phyloP scores from a whole-genome alignment of 2,797 vertebrate species.

The Telmatherina bonti region DNA sequence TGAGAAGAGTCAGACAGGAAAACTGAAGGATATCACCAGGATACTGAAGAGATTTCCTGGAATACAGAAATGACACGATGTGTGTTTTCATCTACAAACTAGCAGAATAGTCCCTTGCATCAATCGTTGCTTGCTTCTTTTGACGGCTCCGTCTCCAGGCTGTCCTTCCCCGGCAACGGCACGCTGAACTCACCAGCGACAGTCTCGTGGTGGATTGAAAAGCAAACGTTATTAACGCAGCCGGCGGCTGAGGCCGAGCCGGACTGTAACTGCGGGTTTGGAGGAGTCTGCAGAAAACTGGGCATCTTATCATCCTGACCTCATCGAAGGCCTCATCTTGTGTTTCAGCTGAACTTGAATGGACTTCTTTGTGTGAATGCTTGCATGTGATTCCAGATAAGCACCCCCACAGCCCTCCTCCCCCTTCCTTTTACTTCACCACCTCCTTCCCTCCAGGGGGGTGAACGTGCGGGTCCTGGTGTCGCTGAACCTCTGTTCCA shows the following conservation, averaged over 20 bases:
- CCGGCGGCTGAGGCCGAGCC: not conserved
- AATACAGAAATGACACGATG: not conserved
- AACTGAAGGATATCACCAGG: not conserved
- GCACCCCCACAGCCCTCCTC: not conserved
- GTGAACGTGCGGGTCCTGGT: conserved; percentile 40
- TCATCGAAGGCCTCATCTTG: conserved; percentile 21
- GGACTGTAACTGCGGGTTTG: not conserved
- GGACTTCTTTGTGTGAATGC: conserved; percentile 65
- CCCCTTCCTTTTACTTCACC: not conserved
- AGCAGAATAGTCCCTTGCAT: not conserved
- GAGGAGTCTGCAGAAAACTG: conserved; percentile 14
- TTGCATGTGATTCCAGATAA: conserved; percentile 71
- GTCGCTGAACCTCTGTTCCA: conserved; percentile 42
- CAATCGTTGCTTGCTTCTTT: not conserved
- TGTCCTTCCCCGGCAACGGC: not conserved
- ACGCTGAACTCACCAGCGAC: not conserved
- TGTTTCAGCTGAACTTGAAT: conserved; percentile 57
- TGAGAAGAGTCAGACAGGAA: not conserved
- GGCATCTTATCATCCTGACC: conserved; percentile 11
- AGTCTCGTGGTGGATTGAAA: not conserved
- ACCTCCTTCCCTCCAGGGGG: conserved; percentile 1
- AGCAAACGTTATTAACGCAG: conserved; percentile 3
- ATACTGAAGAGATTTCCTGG: not conserved
- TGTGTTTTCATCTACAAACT: not conserved
- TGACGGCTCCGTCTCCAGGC: not conserved